A percentile compares a stretch with the other conserved stretches of the same genome.
These are phyloP conservation scores for Rotaria macrura DNA, from an alignment of 2,888 invertebrate species.

Conservation along the genomic window DNA sequence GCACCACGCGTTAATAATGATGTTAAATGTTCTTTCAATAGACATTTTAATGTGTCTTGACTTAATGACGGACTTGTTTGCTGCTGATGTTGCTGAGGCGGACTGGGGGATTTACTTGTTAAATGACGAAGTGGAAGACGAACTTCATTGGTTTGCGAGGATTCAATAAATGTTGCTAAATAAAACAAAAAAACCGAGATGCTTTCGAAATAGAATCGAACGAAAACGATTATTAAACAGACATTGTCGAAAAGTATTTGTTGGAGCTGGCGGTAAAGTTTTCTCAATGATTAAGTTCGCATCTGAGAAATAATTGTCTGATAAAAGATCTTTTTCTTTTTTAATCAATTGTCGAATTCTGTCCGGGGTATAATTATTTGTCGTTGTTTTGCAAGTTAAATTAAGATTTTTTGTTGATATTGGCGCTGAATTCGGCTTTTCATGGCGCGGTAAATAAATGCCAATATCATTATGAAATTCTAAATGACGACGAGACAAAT, in stretches of 20 bases:
- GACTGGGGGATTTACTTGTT: neutral
- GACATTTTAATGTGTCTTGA: neutral
- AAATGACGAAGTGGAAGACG: neutral
- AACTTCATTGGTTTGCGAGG: neutral
- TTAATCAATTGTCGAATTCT: neutral
- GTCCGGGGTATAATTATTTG: neutral
- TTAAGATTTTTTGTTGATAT: neutral
- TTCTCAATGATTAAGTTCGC: neutral
- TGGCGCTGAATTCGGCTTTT: neutral
- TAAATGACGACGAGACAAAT: neutral
- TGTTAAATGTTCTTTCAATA: conserved; percentile 4
- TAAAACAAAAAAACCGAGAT: neutral
- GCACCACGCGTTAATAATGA: conserved; percentile 2
- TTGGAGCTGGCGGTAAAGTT: neutral
- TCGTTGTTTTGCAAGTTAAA: neutral
- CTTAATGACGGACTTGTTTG: neutral
- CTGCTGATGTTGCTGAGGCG: neutral
- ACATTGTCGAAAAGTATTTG: neutral
- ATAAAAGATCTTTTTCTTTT: neutral
- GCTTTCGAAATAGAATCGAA: neutral
- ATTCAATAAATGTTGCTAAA: neutral
- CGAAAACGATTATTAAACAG: neutral
- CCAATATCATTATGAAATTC: neutral
- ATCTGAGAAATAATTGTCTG: neutral
- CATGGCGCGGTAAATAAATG: neutral